A percentile compares a stretch with the other conserved stretches of the same genome.
Evolutionary conservation across 2,113 vertebrate genomes (phyloP).

Genomic region (Tursiops truncatus): DNA sequence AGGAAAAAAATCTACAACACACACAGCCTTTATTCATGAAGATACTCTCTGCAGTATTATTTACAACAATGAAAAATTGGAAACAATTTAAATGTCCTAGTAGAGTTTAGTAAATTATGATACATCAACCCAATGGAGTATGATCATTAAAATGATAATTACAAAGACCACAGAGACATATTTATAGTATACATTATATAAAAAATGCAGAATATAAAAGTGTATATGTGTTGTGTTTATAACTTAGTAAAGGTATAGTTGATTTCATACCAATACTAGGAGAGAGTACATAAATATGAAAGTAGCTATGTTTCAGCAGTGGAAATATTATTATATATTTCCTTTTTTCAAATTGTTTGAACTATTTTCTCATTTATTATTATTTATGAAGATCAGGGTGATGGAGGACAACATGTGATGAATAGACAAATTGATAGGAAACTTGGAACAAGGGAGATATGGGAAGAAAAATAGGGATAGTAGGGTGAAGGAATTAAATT

Average conservation of each 20-base stretch:
- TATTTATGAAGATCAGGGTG: background rate
- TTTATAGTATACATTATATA: constrained; percentile 26
- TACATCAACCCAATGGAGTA: constrained; percentile 9
- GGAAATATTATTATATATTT: background rate
- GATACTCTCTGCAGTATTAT: constrained; percentile 38
- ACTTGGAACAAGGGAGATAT: background rate
- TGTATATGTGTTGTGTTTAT: background rate
- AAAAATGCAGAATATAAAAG: constrained; percentile 53
- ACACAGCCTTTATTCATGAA: constrained; percentile 8
- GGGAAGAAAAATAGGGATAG: background rate
- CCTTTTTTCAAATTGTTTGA: background rate
- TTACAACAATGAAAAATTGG: constrained; percentile 56
- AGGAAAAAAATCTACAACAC: constrained; percentile 6
- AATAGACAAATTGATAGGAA: background rate
- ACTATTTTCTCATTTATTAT: constrained; percentile 32
- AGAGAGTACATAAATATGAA: constrained; percentile 29
- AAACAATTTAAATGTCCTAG: constrained; percentile 55
- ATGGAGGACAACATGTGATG: background rate
- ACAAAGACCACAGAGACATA: constrained; percentile 25
- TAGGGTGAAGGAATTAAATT: background rate
- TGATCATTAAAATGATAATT: constrained; percentile 68
- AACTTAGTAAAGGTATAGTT: constrained; percentile 57
- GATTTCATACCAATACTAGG: background rate
- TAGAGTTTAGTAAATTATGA: constrained; percentile 57
- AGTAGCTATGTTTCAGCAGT: background rate